Evolutionary conservation across 2,113 vertebrate species (phyloP), one percentile per base, ranked within the genome.

Genomic region (Corythaeola cristata): DNA sequence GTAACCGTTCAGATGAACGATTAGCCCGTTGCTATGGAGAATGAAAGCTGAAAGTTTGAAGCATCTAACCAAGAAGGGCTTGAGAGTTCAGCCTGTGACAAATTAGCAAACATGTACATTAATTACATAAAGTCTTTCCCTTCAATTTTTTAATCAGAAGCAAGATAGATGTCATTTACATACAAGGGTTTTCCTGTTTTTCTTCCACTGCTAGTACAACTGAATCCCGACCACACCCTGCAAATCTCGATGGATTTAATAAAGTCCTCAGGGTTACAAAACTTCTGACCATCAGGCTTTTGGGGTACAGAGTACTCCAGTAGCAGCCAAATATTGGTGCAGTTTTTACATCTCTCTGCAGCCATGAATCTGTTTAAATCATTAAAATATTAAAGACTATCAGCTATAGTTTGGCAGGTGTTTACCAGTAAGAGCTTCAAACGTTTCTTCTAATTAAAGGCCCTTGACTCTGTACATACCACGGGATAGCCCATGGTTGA

Each of bases 91-190:
- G 86, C 56, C 80, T 21, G 26, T 27, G 63, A 64, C 53, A 86
- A 37, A 55, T 66, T 8, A 80, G 63, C 62, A 76, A 78, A 56
- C 32, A 28, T 1, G 4, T 33, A 50, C 41, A 69, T 85, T 68
- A 95, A 83, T 88, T 66, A 82, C 45, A 28, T 19, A 52, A 71
- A 93, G 67, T 35, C 88, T 83, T 90, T n/a, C 67, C 39, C 53
- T 82, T 64, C 15, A 4, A 3, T 50, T 82, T 89, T 75, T 62
- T 59, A 50, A 83, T 83, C 79, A 86, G 62, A 45, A 67, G 44
- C 39, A 60, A 72, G 23, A 49, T 20, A 23, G 60, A 69, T 66
- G 32, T 47, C 28, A 78, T 90, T 89, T 55, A 50, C 44, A 72
- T 21, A 39, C 32, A 85, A 63, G 47, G 47, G 35, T 23, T 44